A percentile compares a stretch with the other conserved stretches of the same genome.
Evolutionary conservation across 2,797 vertebrate species (phyloP).

Genomic region (Parotocinclus haroldoi): DNA sequence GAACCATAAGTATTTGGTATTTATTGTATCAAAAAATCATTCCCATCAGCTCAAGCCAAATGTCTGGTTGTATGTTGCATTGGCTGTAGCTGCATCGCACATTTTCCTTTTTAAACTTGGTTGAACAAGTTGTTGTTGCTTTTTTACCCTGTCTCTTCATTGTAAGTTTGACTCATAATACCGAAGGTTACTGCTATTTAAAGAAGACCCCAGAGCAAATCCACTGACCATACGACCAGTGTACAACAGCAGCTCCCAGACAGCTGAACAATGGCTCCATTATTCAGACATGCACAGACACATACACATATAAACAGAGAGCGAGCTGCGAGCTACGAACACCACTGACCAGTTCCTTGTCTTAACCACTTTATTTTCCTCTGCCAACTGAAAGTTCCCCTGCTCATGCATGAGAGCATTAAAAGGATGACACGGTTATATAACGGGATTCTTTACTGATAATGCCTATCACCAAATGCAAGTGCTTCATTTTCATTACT

Average conservation of each 20-base stretch:
- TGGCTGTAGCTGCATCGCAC: background rate
- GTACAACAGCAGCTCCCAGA: slow-evolving; percentile 47
- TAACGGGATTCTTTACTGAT: slow-evolving; percentile 24
- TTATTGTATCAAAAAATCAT: no score
- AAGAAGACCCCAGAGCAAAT: slow-evolving; percentile 44
- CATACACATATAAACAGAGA: slow-evolving; percentile 30
- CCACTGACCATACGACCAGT: slow-evolving; percentile 48
- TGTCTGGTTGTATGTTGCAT: no score
- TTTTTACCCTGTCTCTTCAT: slow-evolving; percentile 1
- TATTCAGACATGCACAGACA: slow-evolving; percentile 59
- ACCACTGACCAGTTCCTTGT: slow-evolving; percentile 47
- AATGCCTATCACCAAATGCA: slow-evolving; percentile 12
- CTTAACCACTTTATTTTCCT: slow-evolving; percentile 36
- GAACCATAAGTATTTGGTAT: no score
- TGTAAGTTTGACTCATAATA: slow-evolving; percentile 27
- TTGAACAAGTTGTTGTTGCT: slow-evolving; percentile 25
- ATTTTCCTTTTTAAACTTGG: background rate
- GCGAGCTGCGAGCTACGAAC: slow-evolving; percentile 36
- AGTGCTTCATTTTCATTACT: slow-evolving; percentile 20
- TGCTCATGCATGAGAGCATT: slow-evolving; percentile 38
- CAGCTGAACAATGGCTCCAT: slow-evolving; percentile 72
- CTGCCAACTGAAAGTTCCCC: slow-evolving; percentile 39
- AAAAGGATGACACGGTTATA: slow-evolving; percentile 43
- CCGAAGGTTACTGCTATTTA: slow-evolving; percentile 49
- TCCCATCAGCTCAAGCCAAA: no score